Evolutionary conservation across 2,113 vertebrate genomes (phyloP).

Genomic region (Haliaeetus leucogaster): DNA sequence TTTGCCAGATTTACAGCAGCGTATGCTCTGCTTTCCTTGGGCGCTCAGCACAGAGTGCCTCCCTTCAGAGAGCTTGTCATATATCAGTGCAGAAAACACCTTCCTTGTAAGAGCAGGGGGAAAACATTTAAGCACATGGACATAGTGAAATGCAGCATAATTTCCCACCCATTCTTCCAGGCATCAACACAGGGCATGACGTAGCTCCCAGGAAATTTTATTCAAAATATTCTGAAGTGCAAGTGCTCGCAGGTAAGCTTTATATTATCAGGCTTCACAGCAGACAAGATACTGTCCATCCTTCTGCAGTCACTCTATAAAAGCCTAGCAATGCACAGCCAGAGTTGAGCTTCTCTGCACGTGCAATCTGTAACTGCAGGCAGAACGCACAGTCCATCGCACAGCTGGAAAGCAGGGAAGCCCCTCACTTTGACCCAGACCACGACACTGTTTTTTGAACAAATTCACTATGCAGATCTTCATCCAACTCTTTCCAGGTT

Average conservation of each 20-base stretch:
- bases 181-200: background rate
- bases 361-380: accelerated
- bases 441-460: accelerated
- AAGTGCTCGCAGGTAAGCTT: background rate
- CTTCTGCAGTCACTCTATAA: accelerated
- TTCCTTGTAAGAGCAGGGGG: no score
- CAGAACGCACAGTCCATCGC: accelerated
- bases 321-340: background rate
- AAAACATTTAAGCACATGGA: background rate
- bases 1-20: background rate
- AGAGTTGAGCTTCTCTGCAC: background rate
- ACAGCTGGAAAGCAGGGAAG: background rate
- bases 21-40: background rate
- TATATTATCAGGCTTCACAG: background rate
- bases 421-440: background rate
- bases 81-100: background rate
- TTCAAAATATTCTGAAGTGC: background rate
- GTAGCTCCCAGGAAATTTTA: background rate
- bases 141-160: background rate
- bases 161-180: background rate
- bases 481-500: background rate
- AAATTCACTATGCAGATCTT: background rate
- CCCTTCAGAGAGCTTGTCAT: background rate
- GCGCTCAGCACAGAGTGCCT: background rate
- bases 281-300: background rate